These are phyloP conservation scores for Pteruthius melanotis DNA, from an alignment of 2,113 vertebrate species.

Conservation along the genomic window DNA sequence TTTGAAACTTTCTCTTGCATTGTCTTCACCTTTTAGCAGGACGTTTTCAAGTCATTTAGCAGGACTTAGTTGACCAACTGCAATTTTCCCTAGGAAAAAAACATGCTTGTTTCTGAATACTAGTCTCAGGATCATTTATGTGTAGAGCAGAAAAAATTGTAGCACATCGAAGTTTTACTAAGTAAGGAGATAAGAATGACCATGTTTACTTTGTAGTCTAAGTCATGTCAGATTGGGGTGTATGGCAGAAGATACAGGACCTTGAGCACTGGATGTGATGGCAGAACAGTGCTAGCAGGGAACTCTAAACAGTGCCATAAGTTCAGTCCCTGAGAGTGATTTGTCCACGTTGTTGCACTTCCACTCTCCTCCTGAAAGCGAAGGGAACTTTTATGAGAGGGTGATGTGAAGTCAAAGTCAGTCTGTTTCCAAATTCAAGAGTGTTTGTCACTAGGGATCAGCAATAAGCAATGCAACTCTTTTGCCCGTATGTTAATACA, in stretches of 20 bases:
- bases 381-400: not conserved
- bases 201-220: not conserved
- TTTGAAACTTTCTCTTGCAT: not conserved
- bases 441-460: slow-evolving; percentile 18
- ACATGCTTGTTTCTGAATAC: not conserved
- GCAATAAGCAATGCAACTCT: not conserved
- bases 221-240: not conserved
- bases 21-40: not conserved
- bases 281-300: not conserved
- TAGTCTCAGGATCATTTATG: not conserved
- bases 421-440: not conserved
- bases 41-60: not conserved
- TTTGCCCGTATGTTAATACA: slow-evolving; percentile 40
- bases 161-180: not conserved
- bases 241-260: not conserved
- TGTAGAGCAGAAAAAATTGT: not conserved
- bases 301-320: not conserved
- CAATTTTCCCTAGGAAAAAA: not conserved
- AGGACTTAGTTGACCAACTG: not conserved
- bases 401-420: not conserved
- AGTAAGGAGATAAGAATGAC: slow-evolving; percentile 6
- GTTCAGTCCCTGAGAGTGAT: not conserved
- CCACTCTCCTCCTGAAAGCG: not conserved
- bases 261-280: not conserved
- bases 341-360: not conserved